Base-by-base conservation (phyloP, 1,140 invertebrate genomes). In the Arion vulgaris region DNA sequence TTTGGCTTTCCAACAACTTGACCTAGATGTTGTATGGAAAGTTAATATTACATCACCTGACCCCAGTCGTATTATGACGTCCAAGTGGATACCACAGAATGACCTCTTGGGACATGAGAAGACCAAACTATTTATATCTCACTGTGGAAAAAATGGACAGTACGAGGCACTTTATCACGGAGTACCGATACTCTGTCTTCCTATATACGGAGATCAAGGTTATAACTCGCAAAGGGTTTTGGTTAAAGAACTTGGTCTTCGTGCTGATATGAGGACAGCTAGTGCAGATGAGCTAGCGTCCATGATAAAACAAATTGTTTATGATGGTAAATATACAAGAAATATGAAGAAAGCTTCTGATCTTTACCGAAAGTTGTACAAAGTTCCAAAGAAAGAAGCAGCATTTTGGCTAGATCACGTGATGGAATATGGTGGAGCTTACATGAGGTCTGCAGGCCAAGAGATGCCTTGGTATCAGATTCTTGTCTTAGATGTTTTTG, bases 181-280 rank as follows among this genome's bases (percentile, higher is more conserved):
- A 11, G 85, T 89, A 17, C 88, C 88, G 0, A 81, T 89, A 53
- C 81, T 97, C 5, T 94, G 94, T 17, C 94, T 96, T 86, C 96
- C 96, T 11, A 90, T 96, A 80, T 85, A 84, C 51, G 83, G 73
- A 36, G 84, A 87, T 74, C 86, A 87, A 53, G 57, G 38, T n/a
- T 83, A 80, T 45, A 86, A 86, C 71, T 82, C 84, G 2, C 57
- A 84, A 49, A 68, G 83, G 51, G 68, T 85, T 28, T 36, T 66
- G 41, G 66, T 66, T 71, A 81, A 79, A 81, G 83, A 57, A 17
- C 78, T 82, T 39, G 83, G 80, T 15, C 53, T 78, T 17, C n/a
- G 57, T n/a, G 36, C 69, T 26, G 83, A 84, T 32, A 49, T 84
- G 11, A 49, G 80, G 23, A n/a, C 38, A n/a, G 62, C 71, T 26